Evolutionary conservation across 2,888 invertebrate species (phyloP), one percentile per base, ranked within the genome.

Genomic region (Torymus auratus): DNA sequence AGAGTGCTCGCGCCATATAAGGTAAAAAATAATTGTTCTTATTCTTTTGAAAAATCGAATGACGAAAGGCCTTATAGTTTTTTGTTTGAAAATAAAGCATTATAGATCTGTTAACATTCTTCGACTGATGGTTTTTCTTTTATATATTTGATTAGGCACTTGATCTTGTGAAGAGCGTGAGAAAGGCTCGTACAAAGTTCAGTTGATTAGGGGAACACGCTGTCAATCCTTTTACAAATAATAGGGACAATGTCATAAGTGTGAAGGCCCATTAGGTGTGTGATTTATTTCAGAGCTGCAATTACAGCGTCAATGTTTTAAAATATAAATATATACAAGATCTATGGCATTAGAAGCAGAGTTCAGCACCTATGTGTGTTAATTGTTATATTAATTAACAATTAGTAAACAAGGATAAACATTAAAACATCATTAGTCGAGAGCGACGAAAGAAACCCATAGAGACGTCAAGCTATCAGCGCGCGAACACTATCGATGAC

Each of bases 231-330:
- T 52, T 70, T 53, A 23, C n/a, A 55, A 41, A 17, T 73, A 73
- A 74, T 14, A 17, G 41, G 74, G 50, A 74, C 74, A 74, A 74
- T 77, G 78, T 84, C 74, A 79, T 71, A 80, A 78, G 80, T 50
- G 65, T 68, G 73, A 83, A 82, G 81, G 79, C 82, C 75, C 73
- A 77, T 75, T 77, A 60, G 60, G 74, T 73, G 72, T 67, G 72
- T 73, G 80, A 80, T 77, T 62, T 58, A 58, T 15, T 15, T 28
- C 28, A 28, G 28, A 28, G 28, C 7, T 28, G 28, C 28, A 28
- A 28, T 28, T 28, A 28, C 28, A 28, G 3, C 28, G 28, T 28
- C 28, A 2, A 28, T 28, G 28, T 28, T 28, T 28, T 2, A 28
- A 28, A 28, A 28, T 28, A 28, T 55, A 55, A 14, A 55, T 55